Percentiles rank a stretch among this genome's conserved stretches.
These are phyloP conservation scores for Drosophila leonis DNA, from an alignment of 2,888 invertebrate genomes.

Conservation along the genomic window DNA sequence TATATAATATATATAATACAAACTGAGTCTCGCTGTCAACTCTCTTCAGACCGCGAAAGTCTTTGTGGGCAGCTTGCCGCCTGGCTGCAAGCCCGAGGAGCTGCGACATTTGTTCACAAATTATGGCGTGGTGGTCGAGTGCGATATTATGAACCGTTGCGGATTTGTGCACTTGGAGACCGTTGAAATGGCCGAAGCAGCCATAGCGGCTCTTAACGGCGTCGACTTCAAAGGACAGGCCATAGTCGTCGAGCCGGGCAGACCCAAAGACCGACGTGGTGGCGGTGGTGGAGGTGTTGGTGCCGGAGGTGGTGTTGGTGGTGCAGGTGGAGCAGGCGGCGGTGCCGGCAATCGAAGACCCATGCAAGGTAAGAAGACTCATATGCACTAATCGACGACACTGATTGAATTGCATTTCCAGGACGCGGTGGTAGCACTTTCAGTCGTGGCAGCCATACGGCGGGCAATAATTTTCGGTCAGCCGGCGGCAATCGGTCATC, in stretches of 20 bases:
- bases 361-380: conserved; percentile 40
- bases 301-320: conserved; percentile 60
- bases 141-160: conserved; percentile 97
- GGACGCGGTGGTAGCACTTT: conserved; percentile 44
- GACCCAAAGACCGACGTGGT: conserved; percentile 89
- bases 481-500: conserved; percentile 35
- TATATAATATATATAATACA: no score
- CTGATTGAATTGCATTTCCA: background rate
- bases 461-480: conserved; percentile 54
- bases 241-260: conserved; percentile 93
- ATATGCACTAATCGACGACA: background rate
- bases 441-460: conserved; percentile 71
- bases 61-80: conserved; percentile 96
- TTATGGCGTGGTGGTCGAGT: conserved; percentile 95
- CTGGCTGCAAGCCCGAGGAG: conserved; percentile 93
- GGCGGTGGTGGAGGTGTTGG: conserved; percentile 81
- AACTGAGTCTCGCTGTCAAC: background rate
- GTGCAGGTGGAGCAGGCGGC: conserved; percentile 84
- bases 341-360: conserved; percentile 52
- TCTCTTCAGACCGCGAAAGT: conserved; percentile 90
- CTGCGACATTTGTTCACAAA: conserved; percentile 93
- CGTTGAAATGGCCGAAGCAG: conserved; percentile 92
- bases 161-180: conserved; percentile 97
- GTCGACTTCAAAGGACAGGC: conserved; percentile 93
- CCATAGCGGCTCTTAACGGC: conserved; percentile 93